phyloP scores from a whole-genome alignment of 2,113 vertebrate species.

The Cyanistes caeruleus region DNA sequence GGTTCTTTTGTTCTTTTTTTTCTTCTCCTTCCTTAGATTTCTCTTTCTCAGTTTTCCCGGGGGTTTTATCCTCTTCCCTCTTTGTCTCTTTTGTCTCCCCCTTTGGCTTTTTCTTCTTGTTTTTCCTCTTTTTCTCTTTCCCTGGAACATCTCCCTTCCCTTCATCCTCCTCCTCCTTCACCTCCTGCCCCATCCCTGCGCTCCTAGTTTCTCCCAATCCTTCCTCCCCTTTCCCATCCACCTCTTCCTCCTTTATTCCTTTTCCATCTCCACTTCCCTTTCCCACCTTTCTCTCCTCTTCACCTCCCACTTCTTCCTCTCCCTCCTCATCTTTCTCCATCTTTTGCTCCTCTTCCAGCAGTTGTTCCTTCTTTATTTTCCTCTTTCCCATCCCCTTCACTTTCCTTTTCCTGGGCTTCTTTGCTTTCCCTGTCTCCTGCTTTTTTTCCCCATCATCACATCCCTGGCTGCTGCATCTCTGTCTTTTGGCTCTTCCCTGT shows the following conservation, averaged over 20 bases:
- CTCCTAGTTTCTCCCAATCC: not conserved
- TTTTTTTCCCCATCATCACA: not conserved
- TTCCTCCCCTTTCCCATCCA: not conserved
- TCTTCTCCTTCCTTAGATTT: not conserved
- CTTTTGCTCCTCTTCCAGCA: not conserved
- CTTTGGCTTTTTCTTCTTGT: not conserved
- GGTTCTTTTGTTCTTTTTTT: not conserved
- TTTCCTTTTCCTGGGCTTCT: not conserved
- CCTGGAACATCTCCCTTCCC: not conserved
- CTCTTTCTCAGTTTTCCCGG: not conserved
- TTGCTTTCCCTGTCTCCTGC: too few species aligned
- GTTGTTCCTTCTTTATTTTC: not conserved
- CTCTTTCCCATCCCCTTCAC: not conserved
- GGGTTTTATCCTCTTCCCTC: fast-evolving
- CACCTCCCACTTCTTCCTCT: not conserved
- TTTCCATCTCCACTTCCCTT: not conserved
- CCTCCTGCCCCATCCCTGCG: not conserved
- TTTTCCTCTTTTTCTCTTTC: not conserved
- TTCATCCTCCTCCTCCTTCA: not conserved
- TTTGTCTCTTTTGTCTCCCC: not conserved
- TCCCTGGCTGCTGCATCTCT: not conserved
- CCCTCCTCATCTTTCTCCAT: not conserved
- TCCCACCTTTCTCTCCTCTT: not conserved
- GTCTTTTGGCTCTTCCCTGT: not conserved
- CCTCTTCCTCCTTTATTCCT: not conserved